A percentile compares a stretch with the other conserved stretches of the same genome.
Conservation (phyloP, 2,797 vertebrate genomes). For the Oreochromis mossambicus region DNA sequence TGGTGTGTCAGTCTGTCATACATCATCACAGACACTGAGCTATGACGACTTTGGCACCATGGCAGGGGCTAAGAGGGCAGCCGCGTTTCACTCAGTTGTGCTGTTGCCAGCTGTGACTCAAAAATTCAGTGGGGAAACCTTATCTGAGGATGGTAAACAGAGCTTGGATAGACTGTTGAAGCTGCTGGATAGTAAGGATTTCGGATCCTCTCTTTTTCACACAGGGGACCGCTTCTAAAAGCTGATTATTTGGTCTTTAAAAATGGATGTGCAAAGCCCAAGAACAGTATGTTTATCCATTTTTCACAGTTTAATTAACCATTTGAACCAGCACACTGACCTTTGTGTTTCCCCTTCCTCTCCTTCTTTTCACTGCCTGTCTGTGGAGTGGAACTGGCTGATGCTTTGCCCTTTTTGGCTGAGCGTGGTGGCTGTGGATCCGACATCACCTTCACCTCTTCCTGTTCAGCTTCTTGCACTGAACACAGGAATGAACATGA, state of each 20-base stretch:
- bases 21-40: conserved; percentile 5
- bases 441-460: conserved; percentile 83
- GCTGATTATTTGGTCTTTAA: background rate
- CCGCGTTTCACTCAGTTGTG: background rate
- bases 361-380: conserved; percentile 90
- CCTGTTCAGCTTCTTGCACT: conserved; percentile 95
- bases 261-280: background rate
- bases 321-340: conserved; percentile 75
- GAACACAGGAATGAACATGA: conserved; percentile 37
- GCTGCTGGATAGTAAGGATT: background rate
- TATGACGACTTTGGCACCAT: conserved; percentile 16
- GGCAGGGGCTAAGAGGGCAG: conserved; percentile 2
- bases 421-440: conserved; percentile 85
- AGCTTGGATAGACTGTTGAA: background rate
- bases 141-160: background rate
- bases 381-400: conserved; percentile 83
- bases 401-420: conserved; percentile 88
- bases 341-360: conserved; percentile 95
- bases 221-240: background rate
- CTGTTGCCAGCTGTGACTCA: conserved; percentile 18
- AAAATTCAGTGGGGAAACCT: background rate
- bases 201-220: background rate
- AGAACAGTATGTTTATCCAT: background rate
- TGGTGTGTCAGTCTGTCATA: conserved; percentile 7
- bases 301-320: background rate